Percentiles rank a stretch among this genome's conserved stretches.
Conservation (phyloP, 2,113 vertebrate genomes). For the Grantiella picta region DNA sequence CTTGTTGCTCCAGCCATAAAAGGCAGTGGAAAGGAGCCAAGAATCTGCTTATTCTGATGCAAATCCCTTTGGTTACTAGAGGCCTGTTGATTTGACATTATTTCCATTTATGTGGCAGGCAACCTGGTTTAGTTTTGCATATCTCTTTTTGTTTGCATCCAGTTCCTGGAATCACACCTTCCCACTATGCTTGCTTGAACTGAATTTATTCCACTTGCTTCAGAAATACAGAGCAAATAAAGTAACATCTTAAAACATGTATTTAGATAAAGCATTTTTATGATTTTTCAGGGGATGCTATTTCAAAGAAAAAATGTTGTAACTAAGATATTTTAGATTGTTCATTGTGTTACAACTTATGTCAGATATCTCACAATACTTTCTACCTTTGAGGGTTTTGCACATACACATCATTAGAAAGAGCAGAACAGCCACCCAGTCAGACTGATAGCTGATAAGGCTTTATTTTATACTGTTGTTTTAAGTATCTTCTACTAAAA, state of each 20-base stretch:
- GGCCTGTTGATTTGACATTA: background rate
- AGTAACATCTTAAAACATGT: background rate
- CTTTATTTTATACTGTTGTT: background rate
- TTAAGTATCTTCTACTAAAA: background rate
- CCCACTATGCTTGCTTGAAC: background rate
- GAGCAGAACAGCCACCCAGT: background rate
- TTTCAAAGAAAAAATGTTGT: background rate
- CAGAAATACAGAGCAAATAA: background rate
- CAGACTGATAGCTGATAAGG: background rate
- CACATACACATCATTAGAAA: accelerated
- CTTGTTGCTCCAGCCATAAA: background rate
- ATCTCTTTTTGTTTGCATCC: background rate
- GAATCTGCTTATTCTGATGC: background rate
- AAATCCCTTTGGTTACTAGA: background rate
- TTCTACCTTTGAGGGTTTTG: background rate
- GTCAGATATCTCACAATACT: background rate
- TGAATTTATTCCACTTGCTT: background rate
- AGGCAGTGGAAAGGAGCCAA: background rate
- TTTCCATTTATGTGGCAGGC: background rate
- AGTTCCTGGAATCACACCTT: background rate
- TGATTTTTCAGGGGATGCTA: background rate
- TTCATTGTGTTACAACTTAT: background rate
- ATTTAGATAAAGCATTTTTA: background rate
- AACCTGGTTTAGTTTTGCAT: background rate
- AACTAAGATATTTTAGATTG: background rate